Conservation (phyloP, 1,140 invertebrate genomes). For the Tetranychus urticae region DNA sequence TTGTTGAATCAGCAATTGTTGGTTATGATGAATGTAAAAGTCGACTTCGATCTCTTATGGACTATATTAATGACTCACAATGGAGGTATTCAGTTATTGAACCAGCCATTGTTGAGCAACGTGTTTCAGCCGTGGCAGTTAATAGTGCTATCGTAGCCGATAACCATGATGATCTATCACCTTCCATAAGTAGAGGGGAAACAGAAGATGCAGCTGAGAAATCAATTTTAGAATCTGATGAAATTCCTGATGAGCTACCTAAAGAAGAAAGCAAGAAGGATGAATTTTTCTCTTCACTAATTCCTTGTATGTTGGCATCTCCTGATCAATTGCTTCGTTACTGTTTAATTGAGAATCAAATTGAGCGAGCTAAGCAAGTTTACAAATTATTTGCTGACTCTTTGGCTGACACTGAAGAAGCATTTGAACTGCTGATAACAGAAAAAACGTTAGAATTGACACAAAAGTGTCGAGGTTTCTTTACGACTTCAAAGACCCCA, state of each 20-base stretch:
- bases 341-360: constrained; percentile 6
- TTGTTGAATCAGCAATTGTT: not conserved
- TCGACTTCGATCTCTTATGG: not conserved
- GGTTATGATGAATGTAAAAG: constrained; percentile 1
- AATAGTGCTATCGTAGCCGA: too few species aligned
- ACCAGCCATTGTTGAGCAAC: constrained; percentile 4
- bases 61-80: constrained; percentile 6
- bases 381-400: constrained; percentile 14
- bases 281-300: not conserved
- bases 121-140: not conserved
- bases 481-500: not conserved
- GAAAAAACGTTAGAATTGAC: constrained; percentile 18
- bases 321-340: constrained; percentile 6
- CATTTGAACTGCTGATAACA: constrained; percentile 26
- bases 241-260: not conserved
- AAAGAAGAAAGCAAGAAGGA: not conserved
- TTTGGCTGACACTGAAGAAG: constrained; percentile 22
- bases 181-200: not conserved
- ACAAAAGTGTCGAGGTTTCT: not conserved
- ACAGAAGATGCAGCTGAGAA: not conserved
- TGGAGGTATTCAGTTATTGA: constrained; percentile 7
- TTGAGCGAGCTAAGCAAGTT: constrained; percentile 6
- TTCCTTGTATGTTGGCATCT: constrained; percentile 9
- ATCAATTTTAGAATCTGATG: not conserved
- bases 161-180: not conserved